A percentile compares a stretch with the other conserved stretches of the same genome.
phyloP scores from a whole-genome alignment of 2,888 invertebrate genomes.

The Apodemia hepburni region DNA sequence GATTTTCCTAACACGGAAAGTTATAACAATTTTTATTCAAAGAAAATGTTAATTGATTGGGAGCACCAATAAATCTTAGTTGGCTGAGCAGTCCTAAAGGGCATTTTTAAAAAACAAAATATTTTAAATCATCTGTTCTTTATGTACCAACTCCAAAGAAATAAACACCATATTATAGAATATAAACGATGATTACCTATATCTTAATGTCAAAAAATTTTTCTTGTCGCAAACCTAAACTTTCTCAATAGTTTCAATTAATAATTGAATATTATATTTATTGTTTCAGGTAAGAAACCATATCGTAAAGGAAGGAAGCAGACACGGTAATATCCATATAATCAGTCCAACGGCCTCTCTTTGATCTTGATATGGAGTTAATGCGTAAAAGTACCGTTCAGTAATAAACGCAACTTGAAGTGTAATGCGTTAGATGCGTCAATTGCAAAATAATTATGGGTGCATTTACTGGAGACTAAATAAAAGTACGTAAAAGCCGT shows the following conservation, averaged over 20 bases:
- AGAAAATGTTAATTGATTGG: too few relatives aligned
- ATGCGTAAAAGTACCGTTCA: slow-evolving; percentile 37
- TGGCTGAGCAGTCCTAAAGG: too few relatives aligned
- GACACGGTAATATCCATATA: slow-evolving; percentile 10
- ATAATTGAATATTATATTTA: slow-evolving; percentile 23
- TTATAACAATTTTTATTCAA: too few relatives aligned
- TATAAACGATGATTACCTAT: too few relatives aligned
- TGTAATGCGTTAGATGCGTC: slow-evolving; percentile 36
- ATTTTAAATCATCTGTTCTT: too few relatives aligned
- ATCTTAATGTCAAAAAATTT: too few relatives aligned
- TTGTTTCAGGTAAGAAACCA: slow-evolving; percentile 44
- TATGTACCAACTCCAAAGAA: too few relatives aligned
- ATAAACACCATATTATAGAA: too few relatives aligned
- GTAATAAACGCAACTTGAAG: slow-evolving; percentile 37
- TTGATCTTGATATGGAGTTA: slow-evolving; percentile 39
- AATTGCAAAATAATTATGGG: slow-evolving; percentile 35
- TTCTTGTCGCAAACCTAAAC: too few relatives aligned
- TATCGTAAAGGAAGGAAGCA: not conserved
- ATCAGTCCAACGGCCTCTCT: slow-evolving; percentile 25
- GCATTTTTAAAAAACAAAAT: too few relatives aligned
- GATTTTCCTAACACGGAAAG: too few relatives aligned
- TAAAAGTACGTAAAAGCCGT: slow-evolving; percentile 27
- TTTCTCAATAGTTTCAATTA: not conserved
- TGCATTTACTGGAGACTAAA: slow-evolving; percentile 30
- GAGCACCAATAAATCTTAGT: too few relatives aligned